Evolutionary conservation across 2,888 invertebrate genomes (phyloP), one percentile per base, ranked within the genome.

Genomic region (Zonitis immaculata): DNA sequence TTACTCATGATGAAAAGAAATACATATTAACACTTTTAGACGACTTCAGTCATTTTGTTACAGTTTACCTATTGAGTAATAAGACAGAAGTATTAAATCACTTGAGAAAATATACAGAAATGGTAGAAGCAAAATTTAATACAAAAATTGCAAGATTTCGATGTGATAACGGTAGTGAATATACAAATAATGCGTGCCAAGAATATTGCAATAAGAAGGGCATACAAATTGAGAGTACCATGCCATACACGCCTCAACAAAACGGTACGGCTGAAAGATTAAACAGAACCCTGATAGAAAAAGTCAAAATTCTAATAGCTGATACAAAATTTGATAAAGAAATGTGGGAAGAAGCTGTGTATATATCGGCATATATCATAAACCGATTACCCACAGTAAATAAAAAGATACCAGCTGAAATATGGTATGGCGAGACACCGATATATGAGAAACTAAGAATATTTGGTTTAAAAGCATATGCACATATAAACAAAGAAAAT

Each of bases 11-110:
- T 50, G 58, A 60, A 20, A 68, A 69, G 54, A 68, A 66, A 28
- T 70, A 72, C 56, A 64, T 69, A 58, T 59, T 71, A 5, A 45
- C 66, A 6, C 66, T 71, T 60, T 54, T 72, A 49, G 72, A 73
- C 63, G 61, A 73, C 42, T 71, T 52, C 58, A 72, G 68, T n/a
- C 68, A 73, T 55, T 71, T 66, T 51, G 59, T 63, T 57, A 64
- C 67, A 46, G 61, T 61, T 27, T 71, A 69, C 57, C 51, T 68
- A 30, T n/a, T 61, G 8, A 28, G 51, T 54, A 14, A 45, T 39
- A 63, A 64, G 56, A 42, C 44, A 60, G 58, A 63, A 50, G 54
- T 47, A 11, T 7, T 12, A 46, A 49, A 57, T 11, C 51, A 48
- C 42, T 16, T 64, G 2, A 56, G 57, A 59, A 32, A 62, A 18